Conservation (phyloP, 53 echinoderm and acorn worm genomes). For the Actinopyga echinites region DNA sequence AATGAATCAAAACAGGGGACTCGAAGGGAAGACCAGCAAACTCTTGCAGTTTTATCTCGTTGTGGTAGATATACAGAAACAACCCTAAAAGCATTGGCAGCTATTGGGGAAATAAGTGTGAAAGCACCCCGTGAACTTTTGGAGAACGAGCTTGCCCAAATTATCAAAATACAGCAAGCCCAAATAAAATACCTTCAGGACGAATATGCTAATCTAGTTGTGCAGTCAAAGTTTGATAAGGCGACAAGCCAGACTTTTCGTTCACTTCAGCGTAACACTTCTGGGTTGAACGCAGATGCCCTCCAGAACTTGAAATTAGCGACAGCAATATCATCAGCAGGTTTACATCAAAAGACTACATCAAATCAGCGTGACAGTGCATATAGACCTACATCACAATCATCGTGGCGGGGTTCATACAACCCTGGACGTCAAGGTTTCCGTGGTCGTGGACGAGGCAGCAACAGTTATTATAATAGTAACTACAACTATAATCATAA, state of each 20-base stretch:
- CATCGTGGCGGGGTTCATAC: no score
- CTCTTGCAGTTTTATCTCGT: background rate
- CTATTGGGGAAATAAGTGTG: background rate
- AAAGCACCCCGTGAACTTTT: background rate
- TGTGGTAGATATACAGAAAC: conserved; percentile 32
- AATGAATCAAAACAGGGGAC: conserved; percentile 15
- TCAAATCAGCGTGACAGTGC: no score
- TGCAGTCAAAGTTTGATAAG: conserved; percentile 18
- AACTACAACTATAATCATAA: no score
- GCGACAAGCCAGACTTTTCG: conserved; percentile 2
- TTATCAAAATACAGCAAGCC: conserved; percentile 3
- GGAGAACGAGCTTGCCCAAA: background rate
- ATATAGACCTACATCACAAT: no score
- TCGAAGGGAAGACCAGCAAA: conserved; percentile 23
- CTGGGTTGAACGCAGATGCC: background rate
- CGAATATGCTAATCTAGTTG: conserved; percentile 6
- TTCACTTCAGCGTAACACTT: conserved; percentile 11
- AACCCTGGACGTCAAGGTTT: no score
- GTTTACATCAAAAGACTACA: no score
- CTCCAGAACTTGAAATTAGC: background rate
- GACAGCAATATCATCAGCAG: background rate
- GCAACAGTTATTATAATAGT: no score
- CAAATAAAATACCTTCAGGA: conserved; percentile 16
- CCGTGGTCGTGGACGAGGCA: no score
- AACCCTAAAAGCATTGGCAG: background rate